phyloP scores from a whole-genome alignment of 2,113 vertebrate species.

The Lycocorax pyrrhopterus region DNA sequence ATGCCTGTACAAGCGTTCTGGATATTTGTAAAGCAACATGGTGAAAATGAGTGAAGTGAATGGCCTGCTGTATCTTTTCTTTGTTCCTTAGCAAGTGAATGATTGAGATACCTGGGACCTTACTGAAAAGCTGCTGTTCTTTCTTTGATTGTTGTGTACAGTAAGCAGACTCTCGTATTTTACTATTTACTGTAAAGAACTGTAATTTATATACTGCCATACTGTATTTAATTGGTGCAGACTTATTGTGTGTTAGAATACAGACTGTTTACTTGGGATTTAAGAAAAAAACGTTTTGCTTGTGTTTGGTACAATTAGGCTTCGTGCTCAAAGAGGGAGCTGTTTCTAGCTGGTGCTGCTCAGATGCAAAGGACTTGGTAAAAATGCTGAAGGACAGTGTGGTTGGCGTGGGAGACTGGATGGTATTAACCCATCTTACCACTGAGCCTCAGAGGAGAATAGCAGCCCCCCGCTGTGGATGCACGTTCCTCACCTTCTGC shows the following conservation, averaged over 20 bases:
- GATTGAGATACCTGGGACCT: conserved; percentile 79
- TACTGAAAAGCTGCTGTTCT: conserved; percentile 91
- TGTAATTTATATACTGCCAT: conserved; percentile 94
- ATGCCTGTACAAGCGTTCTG: conserved; percentile 35
- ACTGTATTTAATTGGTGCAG: conserved; percentile 92
- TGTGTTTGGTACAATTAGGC: conserved; percentile 8
- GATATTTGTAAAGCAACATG: conserved; percentile 55
- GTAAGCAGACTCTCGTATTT: conserved; percentile 85
- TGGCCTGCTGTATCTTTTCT: conserved; percentile 74
- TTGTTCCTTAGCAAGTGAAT: conserved; percentile 57
- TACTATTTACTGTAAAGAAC: conserved; percentile 91
- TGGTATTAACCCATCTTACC: background rate
- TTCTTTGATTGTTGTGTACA: conserved; percentile 86
- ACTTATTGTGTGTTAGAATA: conserved; percentile 88
- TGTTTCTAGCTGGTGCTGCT: background rate
- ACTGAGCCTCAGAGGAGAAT: background rate
- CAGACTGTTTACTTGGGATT: conserved; percentile 82
- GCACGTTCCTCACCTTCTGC: background rate
- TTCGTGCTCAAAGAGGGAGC: background rate
- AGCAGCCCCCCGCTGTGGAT: background rate
- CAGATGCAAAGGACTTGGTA: background rate
- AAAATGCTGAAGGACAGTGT: background rate
- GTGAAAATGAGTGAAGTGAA: conserved; percentile 61
- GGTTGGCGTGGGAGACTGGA: background rate
- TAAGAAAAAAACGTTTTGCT: conserved; percentile 36